Conservation (phyloP, 2,888 invertebrate species). For the Diogma glabrata region DNA sequence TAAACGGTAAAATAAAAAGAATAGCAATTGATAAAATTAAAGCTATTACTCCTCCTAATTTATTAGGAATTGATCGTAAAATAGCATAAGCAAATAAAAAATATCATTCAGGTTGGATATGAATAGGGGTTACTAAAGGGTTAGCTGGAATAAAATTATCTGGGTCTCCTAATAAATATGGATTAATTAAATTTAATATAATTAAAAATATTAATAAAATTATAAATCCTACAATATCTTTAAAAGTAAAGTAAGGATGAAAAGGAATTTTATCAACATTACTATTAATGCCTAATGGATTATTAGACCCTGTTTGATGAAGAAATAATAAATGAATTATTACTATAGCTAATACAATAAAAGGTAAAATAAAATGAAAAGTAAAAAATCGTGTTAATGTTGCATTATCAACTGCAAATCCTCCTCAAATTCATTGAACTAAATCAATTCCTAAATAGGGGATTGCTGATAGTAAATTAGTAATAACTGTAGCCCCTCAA, state of each 20-base stretch:
- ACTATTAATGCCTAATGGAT: constrained; percentile 51
- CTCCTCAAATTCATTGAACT: no score
- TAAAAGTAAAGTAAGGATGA: constrained; percentile 51
- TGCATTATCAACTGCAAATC: constrained; percentile 57
- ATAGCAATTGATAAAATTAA: constrained; percentile 49
- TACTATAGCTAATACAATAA: constrained; percentile 48
- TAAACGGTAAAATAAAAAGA: constrained; percentile 48
- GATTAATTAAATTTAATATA: constrained; percentile 42
- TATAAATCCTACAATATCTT: constrained; percentile 51
- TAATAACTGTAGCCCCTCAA: constrained; percentile 71
- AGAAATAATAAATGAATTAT: constrained; percentile 53
- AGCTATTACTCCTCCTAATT: constrained; percentile 55
- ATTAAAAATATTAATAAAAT: no score
- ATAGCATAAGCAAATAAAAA: constrained; percentile 74
- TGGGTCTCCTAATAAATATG: constrained; percentile 52
- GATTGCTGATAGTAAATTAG: constrained; percentile 58
- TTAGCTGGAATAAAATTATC: constrained; percentile 56
- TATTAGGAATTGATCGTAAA: constrained; percentile 67
- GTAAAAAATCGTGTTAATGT: constrained; percentile 68
- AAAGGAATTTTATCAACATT: constrained; percentile 58
- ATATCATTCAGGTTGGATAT: constrained; percentile 79
- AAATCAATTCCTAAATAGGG: no score
- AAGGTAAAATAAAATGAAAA: constrained; percentile 61
- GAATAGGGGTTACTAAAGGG: constrained; percentile 46
- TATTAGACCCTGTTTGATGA: constrained; percentile 56